Conservation (phyloP, 2,797 vertebrate genomes). For the Pogonophryne albipinna region DNA sequence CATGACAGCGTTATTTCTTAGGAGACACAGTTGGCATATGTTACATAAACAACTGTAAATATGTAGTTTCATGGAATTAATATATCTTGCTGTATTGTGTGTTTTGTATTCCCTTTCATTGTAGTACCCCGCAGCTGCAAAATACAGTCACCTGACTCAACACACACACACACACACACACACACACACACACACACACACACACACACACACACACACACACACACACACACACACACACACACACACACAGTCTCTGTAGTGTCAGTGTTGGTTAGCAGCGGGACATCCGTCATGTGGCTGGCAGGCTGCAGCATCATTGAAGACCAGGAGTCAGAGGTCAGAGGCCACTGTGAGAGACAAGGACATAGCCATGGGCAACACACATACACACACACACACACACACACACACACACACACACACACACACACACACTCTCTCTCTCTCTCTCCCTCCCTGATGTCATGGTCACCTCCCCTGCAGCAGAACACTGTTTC, state of each 20-base stretch:
- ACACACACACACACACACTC: conserved; percentile 30
- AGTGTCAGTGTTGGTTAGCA: conserved; percentile 50
- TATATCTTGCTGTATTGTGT: too few species aligned
- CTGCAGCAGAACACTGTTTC: conserved; percentile 63
- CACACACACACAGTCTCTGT: conserved; percentile 2
- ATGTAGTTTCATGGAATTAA: too few species aligned
- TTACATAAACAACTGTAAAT: too few species aligned
- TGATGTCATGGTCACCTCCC: conserved; percentile 68
- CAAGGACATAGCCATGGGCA: conserved; percentile 63
- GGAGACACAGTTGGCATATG: too few species aligned
- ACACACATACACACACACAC: conserved; percentile 23
- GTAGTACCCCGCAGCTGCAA: too few species aligned
- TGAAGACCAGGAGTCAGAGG: conserved; percentile 56
- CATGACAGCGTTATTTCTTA: too few species aligned
- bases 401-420: conserved; percentile 21
- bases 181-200: conserved; percentile 7
- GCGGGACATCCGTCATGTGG: conserved; percentile 69
- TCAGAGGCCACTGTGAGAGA: conserved; percentile 51
- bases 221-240: conserved; percentile 1
- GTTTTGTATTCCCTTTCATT: too few species aligned
- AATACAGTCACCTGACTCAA: background rate
- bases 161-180: conserved; percentile 2
- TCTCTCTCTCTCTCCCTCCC: conserved; percentile 36
- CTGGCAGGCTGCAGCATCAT: conserved; percentile 70
- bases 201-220: conserved; percentile 5